Evolutionary conservation across 1,140 invertebrate species (phyloP).

Genomic region (Aphelinus certus): DNA sequence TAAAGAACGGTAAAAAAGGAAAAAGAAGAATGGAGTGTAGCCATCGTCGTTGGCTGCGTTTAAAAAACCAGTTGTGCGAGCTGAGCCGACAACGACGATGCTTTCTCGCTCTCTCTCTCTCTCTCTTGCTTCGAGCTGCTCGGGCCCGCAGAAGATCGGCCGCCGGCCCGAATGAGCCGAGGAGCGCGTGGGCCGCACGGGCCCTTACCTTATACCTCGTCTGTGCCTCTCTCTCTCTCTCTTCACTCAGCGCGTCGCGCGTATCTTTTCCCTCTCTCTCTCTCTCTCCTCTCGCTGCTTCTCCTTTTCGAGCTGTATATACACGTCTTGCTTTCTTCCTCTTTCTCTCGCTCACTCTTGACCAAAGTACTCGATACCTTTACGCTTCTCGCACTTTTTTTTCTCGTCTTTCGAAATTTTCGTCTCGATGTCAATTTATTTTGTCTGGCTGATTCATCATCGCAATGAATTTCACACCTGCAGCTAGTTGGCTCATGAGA

Average conservation of each 20-base stretch:
- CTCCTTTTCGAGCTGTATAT: conserved; percentile 24
- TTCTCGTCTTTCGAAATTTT: background rate
- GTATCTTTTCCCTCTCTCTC: background rate
- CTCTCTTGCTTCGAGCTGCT: conserved; percentile 2
- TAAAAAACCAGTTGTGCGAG: conserved; percentile 67
- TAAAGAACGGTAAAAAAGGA: conserved; percentile 66
- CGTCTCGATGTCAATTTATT: too few relatives aligned
- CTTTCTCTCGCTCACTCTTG: conserved; percentile 17
- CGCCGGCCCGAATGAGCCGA: conserved; percentile 34
- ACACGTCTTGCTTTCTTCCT: conserved; percentile 21
- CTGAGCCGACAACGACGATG: conserved; percentile 51
- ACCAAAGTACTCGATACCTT: conserved; percentile 11
- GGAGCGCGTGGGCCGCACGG: conserved; percentile 63
- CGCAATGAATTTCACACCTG: too few relatives aligned
- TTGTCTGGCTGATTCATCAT: too few relatives aligned
- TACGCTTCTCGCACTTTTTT: conserved; percentile 1
- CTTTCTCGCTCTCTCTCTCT: conserved; percentile 37
- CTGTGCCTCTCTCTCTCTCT: background rate
- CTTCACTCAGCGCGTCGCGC: conserved; percentile 12
- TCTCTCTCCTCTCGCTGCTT: conserved; percentile 25
- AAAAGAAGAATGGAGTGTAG: conserved; percentile 60
- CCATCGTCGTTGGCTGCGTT: conserved; percentile 62
- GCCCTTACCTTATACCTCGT: conserved; percentile 47
- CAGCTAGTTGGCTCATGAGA: too few relatives aligned
- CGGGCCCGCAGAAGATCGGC: conserved; percentile 8